Base-by-base conservation (phyloP, 2,797 vertebrate species). In the Falco columbarius region DNA sequence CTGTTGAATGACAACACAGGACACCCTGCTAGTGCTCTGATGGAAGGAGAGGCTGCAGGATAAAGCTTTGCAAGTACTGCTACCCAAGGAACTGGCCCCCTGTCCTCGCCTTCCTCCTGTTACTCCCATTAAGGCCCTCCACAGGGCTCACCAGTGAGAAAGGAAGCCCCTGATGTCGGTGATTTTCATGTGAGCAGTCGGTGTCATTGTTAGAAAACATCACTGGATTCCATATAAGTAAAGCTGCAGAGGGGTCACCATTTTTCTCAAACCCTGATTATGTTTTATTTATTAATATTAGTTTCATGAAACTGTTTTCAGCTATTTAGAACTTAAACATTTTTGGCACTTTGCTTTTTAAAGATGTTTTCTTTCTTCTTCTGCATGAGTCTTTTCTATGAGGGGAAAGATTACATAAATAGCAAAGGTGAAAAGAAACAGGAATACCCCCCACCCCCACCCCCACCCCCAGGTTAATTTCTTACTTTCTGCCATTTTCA, bases 381-480 rank as follows among this genome's bases (percentile, higher is more conserved):
- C n/a, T 68, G 24, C 3, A 7, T 32, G 12, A 19, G 77, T 62
- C 12, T 61, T 51, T 86, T 77, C 75, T 70, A 4, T 15, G 34
- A 88, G 4, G 11, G 15, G 24, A 70, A 94, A 83, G 5, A 63
- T 55, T 55, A 63, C 42, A n/a, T 72, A 76, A 76, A 52, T 20
- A 54, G 21, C 72, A 71, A 79, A 29, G 8, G 26, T 79, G 26
- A 89, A 92, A 81, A 84, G 22, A 66, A 89, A n/a, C 3, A 62
- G 46, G 40, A 14, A 58, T 82, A 61, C 0, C 0, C 17, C 17
- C 42, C 42, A 12, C 40, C 42, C 7, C 40, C 40, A 12, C 40
- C 40, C 6, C 17, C 42, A 7, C 42, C 2, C 10, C 14, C 1
- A 66, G 49, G 12, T 38, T 56, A n/a, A 68, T 47, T 47, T 59